A percentile compares a stretch with the other conserved stretches of the same genome.
Conservation (phyloP, 2,113 vertebrate species). For the Atlantisia rogersi region DNA sequence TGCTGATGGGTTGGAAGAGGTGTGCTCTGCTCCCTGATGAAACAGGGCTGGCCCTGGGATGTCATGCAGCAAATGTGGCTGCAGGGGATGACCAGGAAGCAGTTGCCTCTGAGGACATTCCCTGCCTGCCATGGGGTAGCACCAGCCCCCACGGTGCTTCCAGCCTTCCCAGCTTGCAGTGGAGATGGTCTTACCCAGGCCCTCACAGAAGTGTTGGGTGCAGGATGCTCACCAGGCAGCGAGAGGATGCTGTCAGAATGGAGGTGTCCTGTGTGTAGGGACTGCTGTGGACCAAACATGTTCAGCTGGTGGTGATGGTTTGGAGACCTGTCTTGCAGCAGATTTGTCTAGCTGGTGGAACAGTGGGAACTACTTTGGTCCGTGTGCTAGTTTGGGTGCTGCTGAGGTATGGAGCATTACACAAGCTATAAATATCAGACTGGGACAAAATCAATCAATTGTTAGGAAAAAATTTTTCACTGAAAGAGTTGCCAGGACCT, state of each 20-base stretch:
- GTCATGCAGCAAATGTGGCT: background rate
- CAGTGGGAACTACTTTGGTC: background rate
- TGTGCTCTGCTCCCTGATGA: background rate
- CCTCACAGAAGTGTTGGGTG: accelerated
- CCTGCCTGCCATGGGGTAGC: background rate
- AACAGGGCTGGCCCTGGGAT: background rate
- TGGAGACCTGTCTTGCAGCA: background rate
- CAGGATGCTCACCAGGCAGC: background rate
- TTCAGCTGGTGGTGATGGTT: background rate
- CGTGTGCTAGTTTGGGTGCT: background rate
- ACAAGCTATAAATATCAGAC: background rate
- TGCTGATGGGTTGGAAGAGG: background rate
- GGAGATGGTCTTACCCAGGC: background rate
- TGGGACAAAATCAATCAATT: background rate
- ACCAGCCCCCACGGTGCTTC: background rate
- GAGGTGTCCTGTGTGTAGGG: background rate
- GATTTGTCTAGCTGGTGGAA: background rate
- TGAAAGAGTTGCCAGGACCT: too few relatives aligned
- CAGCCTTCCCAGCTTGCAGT: background rate
- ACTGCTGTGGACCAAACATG: background rate
- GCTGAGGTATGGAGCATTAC: background rate
- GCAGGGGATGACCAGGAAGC: background rate
- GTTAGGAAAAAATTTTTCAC: too few relatives aligned
- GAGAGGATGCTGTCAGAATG: background rate
- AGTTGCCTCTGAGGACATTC: background rate